phyloP scores from a whole-genome alignment of 1,140 invertebrate genomes.

The Formica exsecta region DNA sequence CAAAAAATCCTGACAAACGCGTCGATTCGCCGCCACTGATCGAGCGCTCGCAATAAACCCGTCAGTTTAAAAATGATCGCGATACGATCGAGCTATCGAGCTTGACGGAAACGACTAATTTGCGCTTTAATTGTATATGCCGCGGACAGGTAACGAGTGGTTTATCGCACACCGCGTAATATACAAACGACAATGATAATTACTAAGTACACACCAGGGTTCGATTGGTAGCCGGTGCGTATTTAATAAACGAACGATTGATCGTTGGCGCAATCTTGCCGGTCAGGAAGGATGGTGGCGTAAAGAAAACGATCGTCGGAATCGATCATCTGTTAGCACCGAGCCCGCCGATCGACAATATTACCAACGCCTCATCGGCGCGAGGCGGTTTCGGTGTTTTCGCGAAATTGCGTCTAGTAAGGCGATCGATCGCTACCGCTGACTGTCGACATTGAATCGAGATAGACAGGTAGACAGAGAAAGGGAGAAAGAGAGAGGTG shows the following conservation, averaged over 20 bases:
- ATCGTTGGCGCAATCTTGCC: slow-evolving; percentile 11
- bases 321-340: slow-evolving; percentile 23
- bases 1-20: slow-evolving; percentile 46
- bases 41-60: slow-evolving; percentile 47
- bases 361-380: slow-evolving; percentile 5
- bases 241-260: slow-evolving; percentile 56
- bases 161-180: slow-evolving; percentile 10
- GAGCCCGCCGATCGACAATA: slow-evolving; percentile 25
- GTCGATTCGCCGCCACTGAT: slow-evolving; percentile 26
- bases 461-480: not conserved
- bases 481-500: slow-evolving; percentile 30
- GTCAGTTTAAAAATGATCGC: slow-evolving; percentile 44
- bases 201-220: slow-evolving; percentile 16
- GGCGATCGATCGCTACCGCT: slow-evolving; percentile 73
- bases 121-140: slow-evolving; percentile 62
- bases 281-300: not conserved
- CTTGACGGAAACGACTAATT: slow-evolving; percentile 36
- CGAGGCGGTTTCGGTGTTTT: slow-evolving; percentile 55
- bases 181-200: slow-evolving; percentile 62
- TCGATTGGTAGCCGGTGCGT: slow-evolving; percentile 33
- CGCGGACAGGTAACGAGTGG: slow-evolving; percentile 42
- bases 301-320: slow-evolving; percentile 20
- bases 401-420: slow-evolving; percentile 80
- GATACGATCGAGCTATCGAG: slow-evolving; percentile 32
- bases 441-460: slow-evolving; percentile 57